Base-by-base conservation (phyloP, 2,797 vertebrate genomes). In the Limnodromus scolopaceus region DNA sequence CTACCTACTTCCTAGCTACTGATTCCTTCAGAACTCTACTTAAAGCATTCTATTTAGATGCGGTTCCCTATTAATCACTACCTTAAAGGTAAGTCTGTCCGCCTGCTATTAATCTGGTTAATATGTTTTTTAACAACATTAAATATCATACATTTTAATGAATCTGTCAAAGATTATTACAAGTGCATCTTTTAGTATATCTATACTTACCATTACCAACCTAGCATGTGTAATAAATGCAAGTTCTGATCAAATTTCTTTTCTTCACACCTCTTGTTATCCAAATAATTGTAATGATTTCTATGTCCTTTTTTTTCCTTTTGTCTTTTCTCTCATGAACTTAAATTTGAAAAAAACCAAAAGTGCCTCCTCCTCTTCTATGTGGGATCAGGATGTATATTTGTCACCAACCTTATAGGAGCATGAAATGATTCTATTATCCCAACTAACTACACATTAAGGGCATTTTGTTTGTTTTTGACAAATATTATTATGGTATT, bases 301-400 rank as follows among this genome's bases (percentile, higher is more conserved):
- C 24, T 53, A 16, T 1, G 7, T 34, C 1, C 3, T 49, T 15
- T 49, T 19, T 8, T 11, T 11, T 8, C 11, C 15, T 28, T 72
- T 80, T 70, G 10, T 41, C 5, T 71, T 82, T 78, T 49, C 15
- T 48, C 3, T 51, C 20, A 41, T 41, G 9, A 49, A 58, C 11
- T 48, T 46, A 53, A 43, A 38, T 10, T 34, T 3, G 6, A 74
- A 77, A 43, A 38, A 60, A 16, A 23, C 5, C 23, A 18, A 41
- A 84, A 70, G 57, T 23, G 3, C 1, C 0, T 68, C 8, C 3
- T 61, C 5, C 16, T 32, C 28, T 27, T 61, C 9, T 10, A 0
- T 30, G 13, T n/a, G 8, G 13, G 20, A 60, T 51, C 27, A 61
- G 20, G 36, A 32, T 34, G 7, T 46, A 9, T 64, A 20, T 53